Evolutionary conservation across 2,797 vertebrate species (phyloP).

Genomic region (Hemitrygon akajei): DNA sequence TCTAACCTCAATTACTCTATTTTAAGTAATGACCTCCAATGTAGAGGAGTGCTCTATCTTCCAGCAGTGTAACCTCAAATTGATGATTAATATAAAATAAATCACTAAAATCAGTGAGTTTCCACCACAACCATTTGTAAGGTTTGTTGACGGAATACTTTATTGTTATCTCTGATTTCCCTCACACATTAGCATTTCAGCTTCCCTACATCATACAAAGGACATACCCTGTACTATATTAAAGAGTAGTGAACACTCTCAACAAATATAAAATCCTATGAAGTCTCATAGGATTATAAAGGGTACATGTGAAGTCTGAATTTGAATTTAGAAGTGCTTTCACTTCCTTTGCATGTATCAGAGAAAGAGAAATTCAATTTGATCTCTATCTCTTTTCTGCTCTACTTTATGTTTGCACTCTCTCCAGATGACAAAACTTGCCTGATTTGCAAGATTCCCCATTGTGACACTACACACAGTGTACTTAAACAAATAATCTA

Average conservation of each 20-base stretch:
- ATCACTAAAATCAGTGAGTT: background rate
- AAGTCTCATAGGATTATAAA: too few species aligned
- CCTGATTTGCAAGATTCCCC: background rate
- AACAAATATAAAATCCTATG: background rate
- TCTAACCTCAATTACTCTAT: background rate
- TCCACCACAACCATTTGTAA: background rate
- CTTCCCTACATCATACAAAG: background rate
- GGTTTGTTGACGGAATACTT: background rate
- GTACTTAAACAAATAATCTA: background rate
- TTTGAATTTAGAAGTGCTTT: background rate
- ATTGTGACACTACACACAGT: background rate
- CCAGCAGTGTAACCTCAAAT: background rate
- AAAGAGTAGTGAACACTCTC: background rate
- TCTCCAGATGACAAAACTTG: background rate
- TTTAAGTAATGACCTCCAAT: background rate
- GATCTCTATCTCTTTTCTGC: constrained; percentile 2
- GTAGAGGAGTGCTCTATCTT: background rate
- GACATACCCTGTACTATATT: background rate
- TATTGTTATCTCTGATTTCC: background rate
- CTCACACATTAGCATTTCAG: background rate
- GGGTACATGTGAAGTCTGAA: background rate
- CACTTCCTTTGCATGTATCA: background rate
- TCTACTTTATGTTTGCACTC: constrained; percentile 16
- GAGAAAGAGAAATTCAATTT: constrained; percentile 1
- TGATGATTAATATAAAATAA: background rate